Evolutionary conservation across 2,888 invertebrate genomes (phyloP).

Genomic region (Pseudococcus jackbeardsleyi): DNA sequence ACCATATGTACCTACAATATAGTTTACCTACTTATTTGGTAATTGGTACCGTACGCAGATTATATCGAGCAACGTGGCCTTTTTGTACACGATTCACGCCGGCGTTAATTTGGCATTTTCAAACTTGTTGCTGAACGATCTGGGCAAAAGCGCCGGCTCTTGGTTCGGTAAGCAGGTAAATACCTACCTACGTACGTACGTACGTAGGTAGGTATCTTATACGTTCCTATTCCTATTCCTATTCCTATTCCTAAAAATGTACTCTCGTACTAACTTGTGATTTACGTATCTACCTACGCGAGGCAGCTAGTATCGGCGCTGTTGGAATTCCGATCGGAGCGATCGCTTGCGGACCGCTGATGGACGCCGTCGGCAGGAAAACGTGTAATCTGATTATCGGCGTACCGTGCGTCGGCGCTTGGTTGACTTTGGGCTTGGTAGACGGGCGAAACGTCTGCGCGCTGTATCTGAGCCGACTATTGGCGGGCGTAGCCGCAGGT

Average conservation of each 20-base stretch:
- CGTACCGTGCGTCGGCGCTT: slow-evolving; percentile 72
- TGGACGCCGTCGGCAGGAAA: slow-evolving; percentile 75
- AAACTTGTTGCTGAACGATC: slow-evolving; percentile 71
- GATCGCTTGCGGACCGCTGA: slow-evolving; percentile 73
- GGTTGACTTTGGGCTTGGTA: slow-evolving; percentile 72
- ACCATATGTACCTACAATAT: too few species aligned
- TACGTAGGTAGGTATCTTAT: too few species aligned
- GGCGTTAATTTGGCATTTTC: slow-evolving; percentile 76
- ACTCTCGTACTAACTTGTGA: too few species aligned
- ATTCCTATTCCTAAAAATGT: too few species aligned
- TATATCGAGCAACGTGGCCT: slow-evolving; percentile 69
- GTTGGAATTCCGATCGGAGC: slow-evolving; percentile 74
- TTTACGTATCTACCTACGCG: too few species aligned
- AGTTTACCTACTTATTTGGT: too few species aligned
- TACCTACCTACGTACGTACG: background rate
- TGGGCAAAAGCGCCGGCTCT: slow-evolving; percentile 72
- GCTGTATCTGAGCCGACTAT: slow-evolving; percentile 72
- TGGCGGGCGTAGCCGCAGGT: slow-evolving; percentile 74
- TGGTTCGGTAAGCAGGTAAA: slow-evolving; percentile 74
- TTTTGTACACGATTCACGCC: slow-evolving; percentile 73
- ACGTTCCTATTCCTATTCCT: too few species aligned
- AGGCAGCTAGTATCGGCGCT: slow-evolving; percentile 74
- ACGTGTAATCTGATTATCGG: slow-evolving; percentile 71
- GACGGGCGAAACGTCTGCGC: slow-evolving; percentile 69
- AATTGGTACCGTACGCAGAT: too few species aligned